phyloP scores from a whole-genome alignment of 2,888 invertebrate genomes.

The Melipona bicolor region DNA sequence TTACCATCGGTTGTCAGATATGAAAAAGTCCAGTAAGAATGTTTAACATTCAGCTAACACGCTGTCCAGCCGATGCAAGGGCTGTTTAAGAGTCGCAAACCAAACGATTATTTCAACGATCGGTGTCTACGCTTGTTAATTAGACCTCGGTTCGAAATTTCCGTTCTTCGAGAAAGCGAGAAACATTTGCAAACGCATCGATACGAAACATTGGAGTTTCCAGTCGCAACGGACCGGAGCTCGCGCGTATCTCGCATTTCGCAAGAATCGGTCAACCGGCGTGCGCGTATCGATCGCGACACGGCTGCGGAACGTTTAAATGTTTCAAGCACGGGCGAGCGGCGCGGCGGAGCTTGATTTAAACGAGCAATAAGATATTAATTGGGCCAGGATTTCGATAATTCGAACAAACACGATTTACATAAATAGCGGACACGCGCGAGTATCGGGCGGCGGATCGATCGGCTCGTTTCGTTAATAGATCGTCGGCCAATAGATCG shows the following conservation, averaged over 20 bases:
- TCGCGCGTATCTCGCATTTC: not conserved
- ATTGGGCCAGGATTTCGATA: slow-evolving; percentile 44
- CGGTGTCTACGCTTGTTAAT: no score
- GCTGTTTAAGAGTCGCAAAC: no score
- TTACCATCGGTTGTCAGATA: no score
- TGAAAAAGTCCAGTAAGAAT: no score
- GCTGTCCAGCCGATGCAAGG: no score
- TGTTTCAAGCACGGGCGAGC: not conserved
- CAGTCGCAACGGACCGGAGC: not conserved
- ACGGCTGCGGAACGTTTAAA: not conserved
- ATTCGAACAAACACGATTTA: slow-evolving; percentile 47
- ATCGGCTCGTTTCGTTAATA: slow-evolving; percentile 29
- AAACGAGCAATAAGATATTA: slow-evolving; percentile 30
- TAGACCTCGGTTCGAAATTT: no score
- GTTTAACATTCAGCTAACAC: no score
- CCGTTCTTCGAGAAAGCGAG: not conserved
- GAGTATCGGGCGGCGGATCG: slow-evolving; percentile 28
- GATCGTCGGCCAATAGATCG: slow-evolving; percentile 29
- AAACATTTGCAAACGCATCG: not conserved
- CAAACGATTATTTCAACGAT: no score
- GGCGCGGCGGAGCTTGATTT: slow-evolving; percentile 18
- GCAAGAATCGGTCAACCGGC: slow-evolving; percentile 1
- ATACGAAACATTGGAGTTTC: not conserved
- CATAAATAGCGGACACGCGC: slow-evolving; percentile 42
- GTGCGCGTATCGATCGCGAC: slow-evolving; percentile 13